Percentiles rank a stretch among this genome's conserved stretches.
phyloP scores from a whole-genome alignment of 2,113 vertebrate species.

The Forbesichthys agassizii region DNA sequence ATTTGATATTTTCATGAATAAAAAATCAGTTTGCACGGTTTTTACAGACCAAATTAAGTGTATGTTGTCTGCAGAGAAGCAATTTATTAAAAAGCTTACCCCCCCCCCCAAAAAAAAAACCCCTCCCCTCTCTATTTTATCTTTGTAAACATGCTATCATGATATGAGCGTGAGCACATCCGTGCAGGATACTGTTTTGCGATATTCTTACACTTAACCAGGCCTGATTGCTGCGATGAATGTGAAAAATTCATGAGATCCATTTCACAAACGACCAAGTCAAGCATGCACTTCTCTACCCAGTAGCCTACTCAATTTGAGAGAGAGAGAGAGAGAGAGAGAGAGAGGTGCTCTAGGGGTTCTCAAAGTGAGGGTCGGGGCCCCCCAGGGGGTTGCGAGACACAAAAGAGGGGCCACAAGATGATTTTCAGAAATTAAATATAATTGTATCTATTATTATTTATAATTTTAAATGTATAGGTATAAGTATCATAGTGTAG shows the following conservation, averaged over 20 bases:
- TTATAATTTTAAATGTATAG: too few relatives aligned
- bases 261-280: constrained; percentile 90
- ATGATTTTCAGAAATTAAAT: too few relatives aligned
- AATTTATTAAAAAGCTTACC: not conserved
- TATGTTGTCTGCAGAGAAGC: not conserved
- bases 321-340: constrained; percentile 38
- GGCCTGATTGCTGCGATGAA: constrained; percentile 76
- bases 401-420: too few relatives aligned
- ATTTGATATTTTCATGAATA: not conserved
- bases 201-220: constrained; percentile 53
- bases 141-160: constrained; percentile 33
- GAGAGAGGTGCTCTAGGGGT: constrained; percentile 31
- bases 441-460: too few relatives aligned
- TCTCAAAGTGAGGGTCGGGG: too few relatives aligned
- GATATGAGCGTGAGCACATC: constrained; percentile 36
- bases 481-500: too few relatives aligned
- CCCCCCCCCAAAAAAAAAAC: constrained; percentile 18
- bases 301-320: constrained; percentile 35
- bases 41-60: not conserved
- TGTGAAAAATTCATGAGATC: constrained; percentile 97
- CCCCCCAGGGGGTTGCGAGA: too few relatives aligned
- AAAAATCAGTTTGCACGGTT: not conserved
- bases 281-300: constrained; percentile 75
- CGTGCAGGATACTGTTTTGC: constrained; percentile 39
- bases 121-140: constrained; percentile 20